Evolutionary conservation across 2,888 invertebrate species (phyloP), one percentile per base, ranked within the genome.

Genomic region (Endotricha flammealis): DNA sequence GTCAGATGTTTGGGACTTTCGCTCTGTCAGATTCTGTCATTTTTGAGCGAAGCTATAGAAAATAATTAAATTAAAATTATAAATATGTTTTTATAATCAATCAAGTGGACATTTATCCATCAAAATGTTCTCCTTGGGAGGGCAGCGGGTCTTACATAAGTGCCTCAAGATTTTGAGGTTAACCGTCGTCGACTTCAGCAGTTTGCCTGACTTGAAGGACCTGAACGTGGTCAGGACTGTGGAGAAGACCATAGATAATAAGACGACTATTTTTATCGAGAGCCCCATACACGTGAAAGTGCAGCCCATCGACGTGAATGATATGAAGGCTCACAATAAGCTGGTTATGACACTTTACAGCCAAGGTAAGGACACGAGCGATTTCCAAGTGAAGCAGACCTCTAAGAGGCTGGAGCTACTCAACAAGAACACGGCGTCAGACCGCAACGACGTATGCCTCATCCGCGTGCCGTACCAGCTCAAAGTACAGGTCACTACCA

Each of bases 121-220:
- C 38, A 73, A 65, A 58, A 85, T 86, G 86, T 79, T 83, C 48
- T 66, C 74, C 25, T 50, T 80, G 41, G 59, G 63, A 36, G 67
- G 76, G 29, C 75, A 71, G 40, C 67, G 78, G 38, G 70, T 76
- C 57, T 70, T 83, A 69, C 71, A 79, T 69, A 85, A 81, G 68
- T 78, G 77, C 55, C 72, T 80, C 57, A 83, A 80, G 50, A 69
- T 81, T 81, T 86, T 87, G 77, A 87, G 87, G 87, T 86, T 87
- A 87, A 61, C 74, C 53, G 60, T 75, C 46, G 68, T 65, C 38
- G 76, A 85, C 49, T 82, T 75, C 40, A 78, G 76, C 48, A 83
- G 54, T 50, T 62, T 80, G 39, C 85, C 82, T 13, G 83, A 86
- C 55, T 57, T 86, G 41, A 74, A 81, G 57, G 83, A 78, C 29